Evolutionary conservation across 2,797 vertebrate species (phyloP).

Genomic region (Cyclopterus lumpus): DNA sequence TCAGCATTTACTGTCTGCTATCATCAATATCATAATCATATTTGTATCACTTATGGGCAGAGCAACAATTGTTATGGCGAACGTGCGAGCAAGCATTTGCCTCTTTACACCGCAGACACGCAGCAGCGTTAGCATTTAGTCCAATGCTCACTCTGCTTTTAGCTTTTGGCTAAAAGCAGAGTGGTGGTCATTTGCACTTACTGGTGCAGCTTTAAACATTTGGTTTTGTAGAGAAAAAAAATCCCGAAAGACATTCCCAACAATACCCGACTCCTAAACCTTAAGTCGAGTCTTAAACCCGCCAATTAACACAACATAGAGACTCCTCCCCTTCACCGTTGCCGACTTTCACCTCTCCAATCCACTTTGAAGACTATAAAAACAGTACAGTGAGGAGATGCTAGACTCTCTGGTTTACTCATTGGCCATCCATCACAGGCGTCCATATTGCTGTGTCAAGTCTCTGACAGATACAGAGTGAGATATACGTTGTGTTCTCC

Average conservation of each 20-base stretch:
- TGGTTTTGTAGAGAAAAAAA: no score
- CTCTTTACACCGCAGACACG: not conserved
- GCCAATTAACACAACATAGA: slow-evolving; percentile 20
- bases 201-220: no score
- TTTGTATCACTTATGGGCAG: no score
- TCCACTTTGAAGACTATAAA: slow-evolving; percentile 63
- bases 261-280: not conserved
- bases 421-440: slow-evolving; percentile 67
- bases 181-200: no score
- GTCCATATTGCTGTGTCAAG: slow-evolving; percentile 64
- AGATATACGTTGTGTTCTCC: slow-evolving; percentile 56
- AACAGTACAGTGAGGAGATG: slow-evolving; percentile 48
- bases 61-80: not conserved
- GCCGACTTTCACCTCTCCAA: slow-evolving; percentile 25
- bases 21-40: not conserved
- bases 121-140: not conserved
- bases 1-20: not conserved
- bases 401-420: slow-evolving; percentile 54
- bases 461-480: slow-evolving; percentile 60
- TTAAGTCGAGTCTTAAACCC: not conserved
- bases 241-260: not conserved
- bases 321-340: not conserved
- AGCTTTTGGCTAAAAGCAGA: no score
- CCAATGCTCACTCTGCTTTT: not conserved
- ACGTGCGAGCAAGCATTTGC: not conserved